Conservation (phyloP, 2,113 vertebrate species). For the Zosterops japonicus region DNA sequence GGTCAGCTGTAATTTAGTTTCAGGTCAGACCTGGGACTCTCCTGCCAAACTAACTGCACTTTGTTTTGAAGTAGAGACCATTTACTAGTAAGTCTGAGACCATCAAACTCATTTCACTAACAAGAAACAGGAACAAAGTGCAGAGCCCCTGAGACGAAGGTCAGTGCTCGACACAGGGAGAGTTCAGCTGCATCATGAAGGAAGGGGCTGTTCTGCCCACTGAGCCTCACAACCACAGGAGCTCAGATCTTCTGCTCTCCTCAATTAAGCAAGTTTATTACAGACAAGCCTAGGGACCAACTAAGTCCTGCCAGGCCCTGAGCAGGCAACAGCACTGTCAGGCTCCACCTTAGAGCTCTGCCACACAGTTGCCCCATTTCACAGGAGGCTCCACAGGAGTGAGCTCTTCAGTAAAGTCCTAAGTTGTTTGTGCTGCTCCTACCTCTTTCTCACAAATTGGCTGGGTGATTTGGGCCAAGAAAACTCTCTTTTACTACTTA, state of each 20-base stretch:
- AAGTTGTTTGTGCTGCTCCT: background rate
- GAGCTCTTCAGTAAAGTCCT: background rate
- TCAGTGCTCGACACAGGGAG: background rate
- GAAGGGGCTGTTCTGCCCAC: background rate
- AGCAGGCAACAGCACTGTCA: background rate
- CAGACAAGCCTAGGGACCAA: background rate
- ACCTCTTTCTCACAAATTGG: background rate
- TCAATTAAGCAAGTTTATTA: background rate
- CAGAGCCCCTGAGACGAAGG: slow-evolving; percentile 42
- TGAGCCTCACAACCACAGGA: fast-evolving
- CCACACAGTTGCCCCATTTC: background rate
- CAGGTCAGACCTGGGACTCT: slow-evolving; percentile 64
- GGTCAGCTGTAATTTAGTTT: slow-evolving; percentile 70
- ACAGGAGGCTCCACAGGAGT: background rate
- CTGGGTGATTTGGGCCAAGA: background rate
- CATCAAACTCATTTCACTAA: slow-evolving; percentile 64
- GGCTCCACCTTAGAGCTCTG: background rate
- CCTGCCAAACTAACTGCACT: slow-evolving; percentile 54
- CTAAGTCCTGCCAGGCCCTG: fast-evolving
- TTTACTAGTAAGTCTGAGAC: slow-evolving; percentile 60
- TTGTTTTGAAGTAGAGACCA: slow-evolving; percentile 65
- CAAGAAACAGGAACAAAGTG: slow-evolving; percentile 61
- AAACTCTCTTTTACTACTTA: background rate
- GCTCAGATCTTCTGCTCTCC: background rate
- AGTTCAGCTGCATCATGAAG: background rate